Conservation (phyloP, 1,140 invertebrate species). For the Laupala kohalensis region DNA sequence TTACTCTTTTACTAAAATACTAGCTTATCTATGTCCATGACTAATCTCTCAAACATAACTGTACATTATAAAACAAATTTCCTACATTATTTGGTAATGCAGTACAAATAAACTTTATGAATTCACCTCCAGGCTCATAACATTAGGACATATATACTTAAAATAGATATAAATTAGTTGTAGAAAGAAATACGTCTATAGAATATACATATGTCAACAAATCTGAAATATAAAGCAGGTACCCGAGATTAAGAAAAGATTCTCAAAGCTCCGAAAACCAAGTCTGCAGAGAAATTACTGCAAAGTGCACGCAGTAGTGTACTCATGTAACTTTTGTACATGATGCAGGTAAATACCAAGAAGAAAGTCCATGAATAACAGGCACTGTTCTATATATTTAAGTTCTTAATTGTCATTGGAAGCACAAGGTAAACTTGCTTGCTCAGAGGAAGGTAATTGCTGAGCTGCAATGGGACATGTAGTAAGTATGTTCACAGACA, state of each 20-base stretch:
- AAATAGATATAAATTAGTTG: too few relatives aligned
- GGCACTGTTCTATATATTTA: neutral
- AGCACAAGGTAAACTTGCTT: neutral
- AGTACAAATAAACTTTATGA: too few relatives aligned
- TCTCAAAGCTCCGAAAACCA: neutral
- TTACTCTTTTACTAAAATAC: too few relatives aligned
- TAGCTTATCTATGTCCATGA: too few relatives aligned
- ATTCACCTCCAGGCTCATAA: too few relatives aligned
- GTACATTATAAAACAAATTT: too few relatives aligned
- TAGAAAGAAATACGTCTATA: too few relatives aligned
- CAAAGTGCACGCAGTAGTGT: neutral
- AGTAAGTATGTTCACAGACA: conserved; percentile 4
- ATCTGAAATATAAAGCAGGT: neutral
- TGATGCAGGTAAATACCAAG: neutral
- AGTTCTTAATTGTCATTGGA: neutral
- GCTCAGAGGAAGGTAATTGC: neutral
- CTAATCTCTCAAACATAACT: too few relatives aligned
- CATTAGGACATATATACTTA: too few relatives aligned
- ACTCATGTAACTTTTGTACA: neutral
- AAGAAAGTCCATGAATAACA: neutral
- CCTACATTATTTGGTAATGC: too few relatives aligned
- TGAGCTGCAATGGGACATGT: neutral
- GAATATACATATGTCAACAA: neutral
- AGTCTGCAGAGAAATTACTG: neutral
- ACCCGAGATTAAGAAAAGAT: neutral